Base-by-base conservation (phyloP, 2,797 vertebrate species). In the Eupleurogrammus muticus region DNA sequence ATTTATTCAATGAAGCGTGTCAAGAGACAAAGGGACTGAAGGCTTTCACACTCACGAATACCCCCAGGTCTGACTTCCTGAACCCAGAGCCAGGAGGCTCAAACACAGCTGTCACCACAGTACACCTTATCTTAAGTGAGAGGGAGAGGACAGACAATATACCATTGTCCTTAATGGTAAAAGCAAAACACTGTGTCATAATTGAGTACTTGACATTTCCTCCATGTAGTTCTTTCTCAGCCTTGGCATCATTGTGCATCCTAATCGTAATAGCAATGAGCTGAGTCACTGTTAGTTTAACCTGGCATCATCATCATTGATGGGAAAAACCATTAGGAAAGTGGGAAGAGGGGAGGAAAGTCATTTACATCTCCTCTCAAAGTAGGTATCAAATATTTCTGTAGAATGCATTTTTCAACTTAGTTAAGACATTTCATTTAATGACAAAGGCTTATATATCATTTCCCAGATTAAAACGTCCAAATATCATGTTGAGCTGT, bases 61-160 rank as follows among this genome's bases (percentile, higher is more conserved):
- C 84, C 67, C 77, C 77, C 73, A 62, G 70, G 55, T 50, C 42
- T 87, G 88, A 88, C 88, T 86, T 82, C 74, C 53, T 67, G 77
- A 84, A 79, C 82, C 54, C n/a, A 6, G 44, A 55, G 58, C 2
- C 16, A 66, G 70, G 77, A 71, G 78, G 60, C 77, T 85, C 89
- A 94, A 94, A 94, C 89, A 93, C 93, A 94, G 93, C 93, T 94
- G 93, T 82, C 72, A 81, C 90, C 89, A 79, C 56, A n/a, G 51
- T 48, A 53, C 28, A 47, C 63, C 44, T 12, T 20, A 32, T 52
- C 68, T 46, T 54, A 51, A 70, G n/a, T 1, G 12, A 9, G 2
- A 16, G 48, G 40, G 6, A 66, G 38, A 74, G 42, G 54, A 56
- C 48, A 48, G 35, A 79, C n/a, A 4, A 28, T 44, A 36, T 44